Evolutionary conservation across 2,888 invertebrate species (phyloP), one percentile per base, ranked within the genome.

Genomic region (Steromphala cineraria): DNA sequence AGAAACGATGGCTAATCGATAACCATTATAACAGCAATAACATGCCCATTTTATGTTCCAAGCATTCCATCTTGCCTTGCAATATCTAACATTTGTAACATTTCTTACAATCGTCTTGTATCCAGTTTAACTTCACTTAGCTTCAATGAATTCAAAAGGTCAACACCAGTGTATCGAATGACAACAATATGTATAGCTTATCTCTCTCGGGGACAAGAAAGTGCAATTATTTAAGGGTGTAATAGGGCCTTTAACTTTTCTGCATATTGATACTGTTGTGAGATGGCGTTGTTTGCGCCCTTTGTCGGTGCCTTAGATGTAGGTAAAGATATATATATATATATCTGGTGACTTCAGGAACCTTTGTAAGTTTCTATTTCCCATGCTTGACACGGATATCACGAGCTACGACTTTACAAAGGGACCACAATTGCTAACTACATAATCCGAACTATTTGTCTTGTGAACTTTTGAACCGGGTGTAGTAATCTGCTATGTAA

Each of bases 381-480:
- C 71, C 19, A 40, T 31, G 71, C 31, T 36, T 71, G 71, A 71
- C 71, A 71, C 40, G 71, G 36, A 71, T 36, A 71, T 36, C 19
- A 15, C 36, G 10, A 31, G 71, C 36, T 36, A n/a, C 1, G 71
- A n/a, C 8, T 71, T 71, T 10, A 71, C 40, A 71, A 24, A 36
- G 28, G 40, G 28, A 36, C 28, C 71, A n/a, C 15, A n/a, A 19
- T 28, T 71, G 71, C 36, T 71, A 71, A 36, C 71, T 19, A 24
- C 31, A 71, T 40, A 71, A 36, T 71, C 71, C 28, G 71, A 15
- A 71, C 71, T 71, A 36, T 71, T 71, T 71, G 71, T 71, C 71
- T 71, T 40, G 31, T 71, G 71, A 71, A 71, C 71, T 71, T 71
- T 71, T 71, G 71, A 71, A 71, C 71, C 71, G 71, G 71, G 71